Evolutionary conservation across 2,797 vertebrate species (phyloP).

Genomic region (Psittacula echo): DNA sequence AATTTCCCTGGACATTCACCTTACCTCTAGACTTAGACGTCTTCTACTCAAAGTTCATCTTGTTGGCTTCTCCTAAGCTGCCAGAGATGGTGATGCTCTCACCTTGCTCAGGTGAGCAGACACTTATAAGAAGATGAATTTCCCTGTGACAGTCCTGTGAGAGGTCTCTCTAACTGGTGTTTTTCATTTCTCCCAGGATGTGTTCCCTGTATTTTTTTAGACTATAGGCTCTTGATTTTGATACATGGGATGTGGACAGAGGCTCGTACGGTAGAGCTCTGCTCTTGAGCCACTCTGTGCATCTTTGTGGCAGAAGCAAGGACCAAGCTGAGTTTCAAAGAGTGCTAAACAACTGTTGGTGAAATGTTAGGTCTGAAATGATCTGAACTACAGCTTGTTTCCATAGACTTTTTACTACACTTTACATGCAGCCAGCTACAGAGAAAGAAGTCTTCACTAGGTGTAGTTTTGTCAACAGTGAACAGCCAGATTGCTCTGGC

Average conservation of each 20-base stretch:
- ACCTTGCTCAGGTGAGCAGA: not conserved
- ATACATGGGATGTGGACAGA: not conserved
- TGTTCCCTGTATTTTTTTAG: not conserved
- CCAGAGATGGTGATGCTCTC: rapidly evolving
- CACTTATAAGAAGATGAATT: not conserved
- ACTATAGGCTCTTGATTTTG: not conserved
- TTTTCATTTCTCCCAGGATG: not conserved
- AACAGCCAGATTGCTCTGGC: not conserved
- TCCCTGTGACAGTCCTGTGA: not conserved
- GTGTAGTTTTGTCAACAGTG: rapidly evolving
- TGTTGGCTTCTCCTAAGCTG: not conserved
- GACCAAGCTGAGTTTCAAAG: not conserved
- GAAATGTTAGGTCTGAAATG: not conserved
- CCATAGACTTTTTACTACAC: not conserved
- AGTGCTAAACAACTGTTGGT: not conserved
- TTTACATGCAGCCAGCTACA: not conserved
- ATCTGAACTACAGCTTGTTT: not conserved
- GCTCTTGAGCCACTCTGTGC: not conserved
- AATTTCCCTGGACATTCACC: rapidly evolving
- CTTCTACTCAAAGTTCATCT: not conserved
- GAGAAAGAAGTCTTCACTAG: not conserved
- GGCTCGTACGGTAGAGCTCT: not conserved
- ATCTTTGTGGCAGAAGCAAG: not conserved
- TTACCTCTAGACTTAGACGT: not conserved
- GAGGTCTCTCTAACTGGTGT: not conserved